phyloP scores from a whole-genome alignment of 1,140 invertebrate species.

The Drosophila melanica region DNA sequence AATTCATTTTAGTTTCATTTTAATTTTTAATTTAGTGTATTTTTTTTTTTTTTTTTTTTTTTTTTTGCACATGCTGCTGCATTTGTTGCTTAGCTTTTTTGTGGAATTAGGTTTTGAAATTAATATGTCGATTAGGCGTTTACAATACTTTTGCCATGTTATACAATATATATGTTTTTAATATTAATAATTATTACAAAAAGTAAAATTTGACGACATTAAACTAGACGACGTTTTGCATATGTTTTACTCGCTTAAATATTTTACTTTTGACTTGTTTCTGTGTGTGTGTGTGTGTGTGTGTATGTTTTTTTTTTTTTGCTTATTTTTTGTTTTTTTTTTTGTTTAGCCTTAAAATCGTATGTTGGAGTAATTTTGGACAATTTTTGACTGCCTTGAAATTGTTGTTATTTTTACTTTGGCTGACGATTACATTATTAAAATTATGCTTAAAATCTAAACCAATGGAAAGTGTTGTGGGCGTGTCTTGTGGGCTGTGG shows the following conservation, averaged over 20 bases:
- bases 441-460: conserved; percentile 83
- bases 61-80: conserved; percentile 67
- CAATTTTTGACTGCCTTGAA: conserved; percentile 74
- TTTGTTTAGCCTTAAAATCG: conserved; percentile 67
- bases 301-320: too few relatives aligned
- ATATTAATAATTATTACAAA: conserved; percentile 84
- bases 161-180: conserved; percentile 51
- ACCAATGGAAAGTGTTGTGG: conserved; percentile 71
- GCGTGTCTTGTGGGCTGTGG: conserved; percentile 40
- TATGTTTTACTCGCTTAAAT: conserved; percentile 79
- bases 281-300: conserved; percentile 58
- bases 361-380: conserved; percentile 61
- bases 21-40: conserved; percentile 31
- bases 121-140: conserved; percentile 72
- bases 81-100: conserved; percentile 49
- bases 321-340: conserved; percentile 30
- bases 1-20: conserved; percentile 67
- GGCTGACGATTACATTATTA: conserved; percentile 76
- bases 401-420: conserved; percentile 48
- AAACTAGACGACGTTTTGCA: conserved; percentile 81
- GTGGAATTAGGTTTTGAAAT: conserved; percentile 61
- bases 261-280: conserved; percentile 56
- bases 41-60: conserved; percentile 55
- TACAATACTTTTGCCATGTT: conserved; percentile 67
- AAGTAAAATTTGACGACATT: conserved; percentile 84